Conservation (phyloP, 1,140 invertebrate species). For the Meloidogyne exigua region DNA sequence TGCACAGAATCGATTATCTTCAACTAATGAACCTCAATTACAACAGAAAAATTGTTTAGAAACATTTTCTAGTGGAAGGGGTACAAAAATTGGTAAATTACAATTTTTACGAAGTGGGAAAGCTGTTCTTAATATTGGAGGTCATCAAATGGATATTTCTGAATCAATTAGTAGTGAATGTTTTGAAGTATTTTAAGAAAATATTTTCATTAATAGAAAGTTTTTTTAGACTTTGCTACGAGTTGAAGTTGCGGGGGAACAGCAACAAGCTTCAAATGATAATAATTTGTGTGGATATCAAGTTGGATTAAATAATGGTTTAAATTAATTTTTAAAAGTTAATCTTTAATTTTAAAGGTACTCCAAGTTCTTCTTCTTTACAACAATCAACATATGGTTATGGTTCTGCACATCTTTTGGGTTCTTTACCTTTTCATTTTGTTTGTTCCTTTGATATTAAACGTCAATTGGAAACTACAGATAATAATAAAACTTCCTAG, state of each 20-base stretch:
- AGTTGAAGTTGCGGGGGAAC: background rate
- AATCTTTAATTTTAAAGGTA: background rate
- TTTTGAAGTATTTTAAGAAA: constrained; percentile 23
- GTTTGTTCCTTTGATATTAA: background rate
- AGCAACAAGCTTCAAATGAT: background rate
- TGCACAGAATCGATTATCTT: background rate
- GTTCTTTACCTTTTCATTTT: background rate
- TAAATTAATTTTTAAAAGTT: background rate
- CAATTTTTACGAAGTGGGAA: constrained; percentile 37
- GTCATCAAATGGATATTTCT: constrained; percentile 32
- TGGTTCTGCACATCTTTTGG: background rate
- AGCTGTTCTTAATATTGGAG: constrained; percentile 37
- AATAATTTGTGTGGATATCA: background rate
- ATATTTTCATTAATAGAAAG: background rate
- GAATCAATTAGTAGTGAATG: constrained; percentile 35
- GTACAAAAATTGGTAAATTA: constrained; percentile 34
- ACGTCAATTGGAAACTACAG: background rate
- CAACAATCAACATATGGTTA: background rate
- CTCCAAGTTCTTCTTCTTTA: background rate
- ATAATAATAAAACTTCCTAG: background rate
- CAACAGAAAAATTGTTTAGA: background rate
- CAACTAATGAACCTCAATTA: constrained; percentile 12
- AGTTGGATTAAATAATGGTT: background rate
- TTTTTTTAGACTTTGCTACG: constrained; percentile 8
- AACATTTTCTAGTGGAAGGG: background rate